These are phyloP conservation scores for Proisotoma minuta DNA, from an alignment of 2,888 invertebrate species.

Conservation along the genomic window DNA sequence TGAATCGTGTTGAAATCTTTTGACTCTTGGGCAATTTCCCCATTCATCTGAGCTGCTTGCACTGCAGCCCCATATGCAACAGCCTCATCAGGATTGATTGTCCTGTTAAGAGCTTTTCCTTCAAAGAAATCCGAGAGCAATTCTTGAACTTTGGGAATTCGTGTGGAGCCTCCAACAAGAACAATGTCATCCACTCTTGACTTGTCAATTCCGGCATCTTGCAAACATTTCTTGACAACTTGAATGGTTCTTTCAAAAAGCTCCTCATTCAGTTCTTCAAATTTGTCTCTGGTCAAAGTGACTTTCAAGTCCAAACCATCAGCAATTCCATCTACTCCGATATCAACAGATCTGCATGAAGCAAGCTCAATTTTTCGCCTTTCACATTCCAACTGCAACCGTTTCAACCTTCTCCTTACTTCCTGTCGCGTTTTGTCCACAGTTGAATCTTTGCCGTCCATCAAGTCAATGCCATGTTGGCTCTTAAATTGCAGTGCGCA, in stretches of 20 bases:
- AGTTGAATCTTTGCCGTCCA: conserved; percentile 16
- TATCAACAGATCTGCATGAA: not conserved
- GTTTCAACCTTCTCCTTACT: conserved; percentile 9
- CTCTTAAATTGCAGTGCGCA: conserved; percentile 56
- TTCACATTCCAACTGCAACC: conserved; percentile 24
- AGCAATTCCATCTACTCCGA: conserved; percentile 1
- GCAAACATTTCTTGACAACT: conserved; percentile 16
- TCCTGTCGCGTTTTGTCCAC: not conserved
- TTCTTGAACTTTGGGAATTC: conserved; percentile 73
- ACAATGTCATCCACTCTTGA: conserved; percentile 58
- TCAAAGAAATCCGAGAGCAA: conserved; percentile 70
- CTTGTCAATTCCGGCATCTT: conserved; percentile 10
- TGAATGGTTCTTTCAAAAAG: conserved; percentile 15
- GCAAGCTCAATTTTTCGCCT: conserved; percentile 18
- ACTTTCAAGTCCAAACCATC: conserved; percentile 17
- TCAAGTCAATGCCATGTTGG: conserved; percentile 50
- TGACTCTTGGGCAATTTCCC: conserved; percentile 17
- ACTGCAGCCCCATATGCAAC: conserved; percentile 74
- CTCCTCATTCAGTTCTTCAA: conserved; percentile 17
- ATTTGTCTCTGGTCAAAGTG: conserved; percentile 10
- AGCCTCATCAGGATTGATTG: conserved; percentile 75
- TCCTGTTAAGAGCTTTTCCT: conserved; percentile 66
- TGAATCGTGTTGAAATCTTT: conserved; percentile 24
- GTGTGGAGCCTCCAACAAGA: conserved; percentile 73
- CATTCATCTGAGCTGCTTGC: conserved; percentile 63